Evolutionary conservation across 2,888 invertebrate species (phyloP), one percentile per base, ranked within the genome.

Genomic region (Tipula helvola): DNA sequence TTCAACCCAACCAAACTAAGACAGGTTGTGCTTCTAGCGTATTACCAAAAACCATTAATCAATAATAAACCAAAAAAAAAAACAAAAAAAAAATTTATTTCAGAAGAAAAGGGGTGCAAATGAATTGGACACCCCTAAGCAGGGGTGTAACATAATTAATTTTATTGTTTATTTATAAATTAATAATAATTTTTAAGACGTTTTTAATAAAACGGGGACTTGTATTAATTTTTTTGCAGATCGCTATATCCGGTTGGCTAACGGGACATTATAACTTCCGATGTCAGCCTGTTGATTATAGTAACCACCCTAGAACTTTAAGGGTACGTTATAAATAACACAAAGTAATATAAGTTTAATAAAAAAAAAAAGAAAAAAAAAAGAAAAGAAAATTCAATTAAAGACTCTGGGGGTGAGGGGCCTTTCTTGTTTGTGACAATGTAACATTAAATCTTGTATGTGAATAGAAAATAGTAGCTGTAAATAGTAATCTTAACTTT

Each of bases 201-300:
- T 28, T 57, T 16, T 57, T 57, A 57, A 28, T 71, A 41, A 84
- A 87, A 13, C 16, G 41, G 47, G 71, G 39, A 36, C 39, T 41
- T 57, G 36, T 71, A 39, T 87, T 71, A 57, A 86, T 83, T 87
- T 87, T 87, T 39, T 91, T 92, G 88, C 95, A 97, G 97, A 95
- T 97, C 93, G 95, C 95, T 92, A 93, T 95, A 93, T 95, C 96
- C 91, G 98, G 98, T 92, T 98, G 98, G 98, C 95, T 97, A 93
- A 96, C 96, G 92, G 97, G 97, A 92, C 96, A 96, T 92, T 98
- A 98, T 95, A 97, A 95, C 93, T 95, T 96, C 93, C 95, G 96
- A 92, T 98, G 98, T 94, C 97, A 98, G 93, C 98, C 98, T 90
- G 98, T 98, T 92, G 97, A 98, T 94, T 97, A 97, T 94, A 96